phyloP scores from a whole-genome alignment of 1,140 invertebrate genomes.

The Zaprionus davidi region DNA sequence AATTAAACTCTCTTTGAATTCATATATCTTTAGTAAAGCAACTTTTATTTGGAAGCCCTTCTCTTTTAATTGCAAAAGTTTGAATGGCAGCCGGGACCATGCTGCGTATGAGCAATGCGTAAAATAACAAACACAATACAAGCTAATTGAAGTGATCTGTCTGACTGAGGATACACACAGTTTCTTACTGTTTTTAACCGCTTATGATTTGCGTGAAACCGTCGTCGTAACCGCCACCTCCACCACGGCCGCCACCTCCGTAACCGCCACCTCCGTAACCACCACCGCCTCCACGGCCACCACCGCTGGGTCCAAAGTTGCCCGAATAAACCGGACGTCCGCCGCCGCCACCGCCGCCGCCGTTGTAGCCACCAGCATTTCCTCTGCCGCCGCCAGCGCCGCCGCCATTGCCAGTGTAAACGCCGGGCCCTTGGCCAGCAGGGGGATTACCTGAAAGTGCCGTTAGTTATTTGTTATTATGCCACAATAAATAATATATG shows the following conservation, averaged over 20 bases:
- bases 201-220: slow-evolving; percentile 63
- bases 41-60: neutral
- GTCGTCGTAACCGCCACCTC: slow-evolving; percentile 39
- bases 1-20: neutral
- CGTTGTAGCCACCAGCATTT: neutral
- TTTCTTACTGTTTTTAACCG: slow-evolving; percentile 31
- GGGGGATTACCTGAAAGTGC: slow-evolving; percentile 69
- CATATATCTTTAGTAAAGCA: neutral
- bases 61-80: slow-evolving; percentile 21
- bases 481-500: neutral
- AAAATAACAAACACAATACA: neutral
- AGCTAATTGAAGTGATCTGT: neutral
- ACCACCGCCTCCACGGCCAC: slow-evolving; percentile 25
- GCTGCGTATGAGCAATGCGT: slow-evolving; percentile 5
- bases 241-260: slow-evolving; percentile 21
- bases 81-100: neutral
- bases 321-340: slow-evolving; percentile 66
- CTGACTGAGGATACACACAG: neutral
- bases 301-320: slow-evolving; percentile 63
- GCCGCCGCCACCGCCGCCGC: slow-evolving; percentile 43
- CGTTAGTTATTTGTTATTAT: slow-evolving; percentile 18
- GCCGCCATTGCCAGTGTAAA: slow-evolving; percentile 52
- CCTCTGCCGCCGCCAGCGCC: slow-evolving; percentile 25
- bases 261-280: slow-evolving; percentile 31
- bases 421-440: slow-evolving; percentile 60